A percentile compares a stretch with the other conserved stretches of the same genome.
Conservation (phyloP, 2,888 invertebrate species). For the Glaucopsyche alexis region DNA sequence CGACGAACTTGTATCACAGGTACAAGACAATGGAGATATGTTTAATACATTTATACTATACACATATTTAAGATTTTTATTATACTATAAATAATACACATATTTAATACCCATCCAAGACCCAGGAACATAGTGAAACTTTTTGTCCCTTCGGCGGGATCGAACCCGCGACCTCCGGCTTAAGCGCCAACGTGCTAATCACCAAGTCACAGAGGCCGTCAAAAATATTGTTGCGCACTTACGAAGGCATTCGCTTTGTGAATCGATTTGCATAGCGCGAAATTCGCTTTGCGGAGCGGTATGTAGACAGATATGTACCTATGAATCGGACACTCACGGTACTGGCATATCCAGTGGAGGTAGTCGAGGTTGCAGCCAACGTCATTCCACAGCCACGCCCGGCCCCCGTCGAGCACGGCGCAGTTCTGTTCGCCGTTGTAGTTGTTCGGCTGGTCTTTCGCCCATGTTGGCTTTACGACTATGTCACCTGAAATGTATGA, state of each 20-base stretch:
- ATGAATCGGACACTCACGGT: conserved; percentile 84
- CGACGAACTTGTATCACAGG: no score
- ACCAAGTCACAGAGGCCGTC: no score
- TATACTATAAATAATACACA: no score
- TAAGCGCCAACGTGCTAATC: no score
- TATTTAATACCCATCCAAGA: no score
- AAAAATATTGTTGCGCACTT: no score
- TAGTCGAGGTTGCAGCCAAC: conserved; percentile 96
- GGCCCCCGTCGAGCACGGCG: conserved; percentile 94
- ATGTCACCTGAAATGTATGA: conserved; percentile 82
- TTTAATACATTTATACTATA: no score
- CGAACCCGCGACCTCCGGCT: no score
- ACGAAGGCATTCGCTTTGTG: background rate
- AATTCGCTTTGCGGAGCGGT: conserved; percentile 41
- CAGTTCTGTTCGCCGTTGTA: conserved; percentile 98
- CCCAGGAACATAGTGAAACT: no score
- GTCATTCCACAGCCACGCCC: conserved; percentile 96
- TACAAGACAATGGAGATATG: no score
- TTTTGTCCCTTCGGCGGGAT: no score
- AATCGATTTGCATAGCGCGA: background rate
- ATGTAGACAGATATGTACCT: conserved; percentile 67
- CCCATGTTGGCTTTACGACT: conserved; percentile 91
- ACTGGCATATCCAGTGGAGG: conserved; percentile 95
- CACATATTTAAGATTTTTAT: no score
- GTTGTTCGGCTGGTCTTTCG: conserved; percentile 96